Conservation (phyloP, 2,888 invertebrate genomes). For the Euspilapteryx auroguttella region DNA sequence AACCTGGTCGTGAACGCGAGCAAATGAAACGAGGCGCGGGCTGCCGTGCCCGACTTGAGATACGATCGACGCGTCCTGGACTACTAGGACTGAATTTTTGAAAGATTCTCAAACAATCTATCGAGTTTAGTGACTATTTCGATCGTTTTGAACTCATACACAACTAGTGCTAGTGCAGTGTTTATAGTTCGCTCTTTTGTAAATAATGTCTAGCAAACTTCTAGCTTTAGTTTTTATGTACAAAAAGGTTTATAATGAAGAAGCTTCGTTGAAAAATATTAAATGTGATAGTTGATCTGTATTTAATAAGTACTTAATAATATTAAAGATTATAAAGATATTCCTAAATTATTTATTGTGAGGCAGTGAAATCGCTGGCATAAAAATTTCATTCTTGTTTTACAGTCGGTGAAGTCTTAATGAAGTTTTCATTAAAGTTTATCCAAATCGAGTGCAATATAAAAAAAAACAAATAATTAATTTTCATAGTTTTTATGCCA, state of each 20-base stretch:
- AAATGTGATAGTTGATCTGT: constrained; percentile 59
- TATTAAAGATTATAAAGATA: constrained; percentile 30
- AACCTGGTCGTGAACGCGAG: constrained; percentile 61
- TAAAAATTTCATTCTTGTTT: no score
- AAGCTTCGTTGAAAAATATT: constrained; percentile 50
- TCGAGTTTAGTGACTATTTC: constrained; percentile 5
- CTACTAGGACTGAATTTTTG: constrained; percentile 19
- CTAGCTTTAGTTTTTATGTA: not conserved
- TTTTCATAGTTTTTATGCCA: no score
- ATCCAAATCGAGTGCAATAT: no score
- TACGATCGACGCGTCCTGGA: constrained; percentile 47
- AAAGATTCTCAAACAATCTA: no score
- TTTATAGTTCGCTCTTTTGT: no score
- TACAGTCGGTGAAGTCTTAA: no score
- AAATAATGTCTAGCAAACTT: constrained; percentile 2
- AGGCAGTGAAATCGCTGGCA: no score
- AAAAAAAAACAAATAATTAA: no score
- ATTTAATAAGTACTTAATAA: constrained; percentile 57
- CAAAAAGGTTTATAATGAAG: constrained; percentile 16
- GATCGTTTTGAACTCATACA: no score
- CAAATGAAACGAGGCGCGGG: constrained; percentile 55
- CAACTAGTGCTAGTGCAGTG: not conserved
- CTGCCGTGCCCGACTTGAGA: constrained; percentile 22
- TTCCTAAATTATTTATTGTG: constrained; percentile 56
- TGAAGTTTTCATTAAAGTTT: no score